Conservation (phyloP, 2,888 invertebrate genomes). For the Pasiphila rectangulata region DNA sequence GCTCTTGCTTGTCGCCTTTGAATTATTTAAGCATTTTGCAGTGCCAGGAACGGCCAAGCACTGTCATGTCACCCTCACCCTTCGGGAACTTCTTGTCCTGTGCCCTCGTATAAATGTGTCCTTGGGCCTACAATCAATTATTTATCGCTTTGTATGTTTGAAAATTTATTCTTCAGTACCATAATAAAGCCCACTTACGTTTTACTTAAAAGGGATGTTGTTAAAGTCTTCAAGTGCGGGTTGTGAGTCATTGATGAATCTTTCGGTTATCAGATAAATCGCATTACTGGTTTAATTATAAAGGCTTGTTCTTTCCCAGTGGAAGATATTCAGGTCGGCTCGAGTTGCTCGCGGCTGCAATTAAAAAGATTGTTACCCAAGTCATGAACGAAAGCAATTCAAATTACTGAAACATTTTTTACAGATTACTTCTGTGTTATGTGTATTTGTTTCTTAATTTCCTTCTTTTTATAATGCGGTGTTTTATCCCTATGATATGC, state of each 20-base stretch:
- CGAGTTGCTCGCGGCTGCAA: slow-evolving; percentile 43
- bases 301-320: slow-evolving; percentile 39
- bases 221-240: slow-evolving; percentile 20
- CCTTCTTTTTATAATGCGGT: slow-evolving; percentile 5
- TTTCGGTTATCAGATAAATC: slow-evolving; percentile 38
- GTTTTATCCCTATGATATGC: no score
- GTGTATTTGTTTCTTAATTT: slow-evolving; percentile 1
- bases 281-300: slow-evolving; percentile 43
- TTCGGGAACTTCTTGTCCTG: slow-evolving; percentile 43
- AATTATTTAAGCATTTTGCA: slow-evolving; percentile 32
- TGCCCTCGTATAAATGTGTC: slow-evolving; percentile 44
- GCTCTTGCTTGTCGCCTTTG: no score
- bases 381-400: slow-evolving; percentile 38
- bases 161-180: slow-evolving; percentile 13
- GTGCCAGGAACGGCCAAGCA: slow-evolving; percentile 61
- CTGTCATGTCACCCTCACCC: slow-evolving; percentile 61
- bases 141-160: slow-evolving; percentile 17
- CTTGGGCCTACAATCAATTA: slow-evolving; percentile 26
- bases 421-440: slow-evolving; percentile 1
- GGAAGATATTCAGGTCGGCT: slow-evolving; percentile 52
- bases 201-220: slow-evolving; percentile 22
- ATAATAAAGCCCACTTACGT: slow-evolving; percentile 25
- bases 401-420: slow-evolving; percentile 1
- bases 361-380: slow-evolving; percentile 47
- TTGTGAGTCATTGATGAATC: slow-evolving; percentile 30